These are phyloP conservation scores for Morus bassanus DNA, from an alignment of 2,797 vertebrate genomes.

Conservation along the genomic window DNA sequence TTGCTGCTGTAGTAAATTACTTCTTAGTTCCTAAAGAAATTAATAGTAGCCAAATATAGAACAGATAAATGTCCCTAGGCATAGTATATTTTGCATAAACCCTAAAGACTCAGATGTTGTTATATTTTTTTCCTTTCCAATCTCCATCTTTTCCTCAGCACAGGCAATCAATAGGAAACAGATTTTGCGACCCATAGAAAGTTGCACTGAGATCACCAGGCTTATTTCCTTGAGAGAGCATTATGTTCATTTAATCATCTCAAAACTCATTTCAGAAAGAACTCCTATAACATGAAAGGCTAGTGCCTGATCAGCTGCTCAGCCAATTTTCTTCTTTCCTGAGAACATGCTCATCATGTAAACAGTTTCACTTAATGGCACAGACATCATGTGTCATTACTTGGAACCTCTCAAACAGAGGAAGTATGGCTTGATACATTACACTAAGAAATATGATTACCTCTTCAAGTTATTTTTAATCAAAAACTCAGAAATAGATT, in stretches of 20 bases:
- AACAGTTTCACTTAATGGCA: not conserved
- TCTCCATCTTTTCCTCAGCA: not conserved
- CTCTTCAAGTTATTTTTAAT: constrained; percentile 39
- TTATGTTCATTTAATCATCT: constrained; percentile 6
- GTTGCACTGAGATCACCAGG: not conserved
- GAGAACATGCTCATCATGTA: not conserved
- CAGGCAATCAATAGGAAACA: not conserved
- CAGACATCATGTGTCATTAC: not conserved
- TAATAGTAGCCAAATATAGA: not conserved
- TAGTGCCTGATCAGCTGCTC: not conserved
- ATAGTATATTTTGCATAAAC: not conserved
- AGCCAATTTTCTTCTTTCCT: not conserved
- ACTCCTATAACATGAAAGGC: not conserved
- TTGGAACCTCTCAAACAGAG: not conserved
- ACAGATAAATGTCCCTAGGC: not conserved
- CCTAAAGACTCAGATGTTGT: not conserved
- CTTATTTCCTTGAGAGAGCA: not conserved
- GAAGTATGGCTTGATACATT: not conserved
- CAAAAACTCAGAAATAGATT: constrained; percentile 16
- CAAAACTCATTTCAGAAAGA: constrained; percentile 31
- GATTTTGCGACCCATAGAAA: not conserved
- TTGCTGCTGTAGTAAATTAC: not conserved
- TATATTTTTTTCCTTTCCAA: not conserved
- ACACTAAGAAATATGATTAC: constrained; percentile 33
- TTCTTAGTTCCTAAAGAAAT: not conserved